Evolutionary conservation across 2,797 vertebrate genomes (phyloP).

Genomic region (Brotula barbata): DNA sequence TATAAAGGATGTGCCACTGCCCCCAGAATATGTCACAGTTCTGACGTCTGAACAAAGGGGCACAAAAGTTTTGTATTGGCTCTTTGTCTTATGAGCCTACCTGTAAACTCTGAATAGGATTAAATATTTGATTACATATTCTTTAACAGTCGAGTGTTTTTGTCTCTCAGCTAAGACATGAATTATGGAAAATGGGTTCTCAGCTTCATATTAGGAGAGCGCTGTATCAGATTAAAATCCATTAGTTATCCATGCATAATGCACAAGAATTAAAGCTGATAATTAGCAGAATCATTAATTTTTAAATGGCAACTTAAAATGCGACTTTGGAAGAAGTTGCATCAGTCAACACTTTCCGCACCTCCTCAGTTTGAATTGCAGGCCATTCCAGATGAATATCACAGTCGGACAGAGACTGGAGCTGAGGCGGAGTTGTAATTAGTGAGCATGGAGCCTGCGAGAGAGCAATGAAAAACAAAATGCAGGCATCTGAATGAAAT

Average conservation of each 20-base stretch:
- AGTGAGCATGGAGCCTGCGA: slow-evolving; percentile 8
- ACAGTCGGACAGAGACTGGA: slow-evolving; percentile 11
- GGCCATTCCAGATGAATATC: slow-evolving; percentile 15
- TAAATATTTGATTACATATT: too few relatives aligned
- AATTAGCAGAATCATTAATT: background rate
- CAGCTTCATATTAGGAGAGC: too few relatives aligned
- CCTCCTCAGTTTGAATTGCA: background rate
- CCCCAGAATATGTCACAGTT: too few relatives aligned
- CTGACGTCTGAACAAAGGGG: too few relatives aligned
- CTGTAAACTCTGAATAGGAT: too few relatives aligned
- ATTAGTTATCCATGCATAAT: background rate
- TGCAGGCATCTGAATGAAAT: slow-evolving; percentile 25
- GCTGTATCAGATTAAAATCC: background rate
- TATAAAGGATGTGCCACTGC: too few relatives aligned
- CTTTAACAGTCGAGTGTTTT: too few relatives aligned
- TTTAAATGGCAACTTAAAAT: background rate
- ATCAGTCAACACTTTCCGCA: background rate
- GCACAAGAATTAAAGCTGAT: background rate
- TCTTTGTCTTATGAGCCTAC: too few relatives aligned
- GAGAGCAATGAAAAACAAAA: slow-evolving; percentile 39
- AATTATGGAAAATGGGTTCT: too few relatives aligned
- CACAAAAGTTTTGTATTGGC: too few relatives aligned
- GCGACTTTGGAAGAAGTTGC: background rate
- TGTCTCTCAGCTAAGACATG: too few relatives aligned
- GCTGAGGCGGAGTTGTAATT: slow-evolving; percentile 17